Base-by-base conservation (phyloP, 2,797 vertebrate species). In the Aulostomus chinensis region DNA sequence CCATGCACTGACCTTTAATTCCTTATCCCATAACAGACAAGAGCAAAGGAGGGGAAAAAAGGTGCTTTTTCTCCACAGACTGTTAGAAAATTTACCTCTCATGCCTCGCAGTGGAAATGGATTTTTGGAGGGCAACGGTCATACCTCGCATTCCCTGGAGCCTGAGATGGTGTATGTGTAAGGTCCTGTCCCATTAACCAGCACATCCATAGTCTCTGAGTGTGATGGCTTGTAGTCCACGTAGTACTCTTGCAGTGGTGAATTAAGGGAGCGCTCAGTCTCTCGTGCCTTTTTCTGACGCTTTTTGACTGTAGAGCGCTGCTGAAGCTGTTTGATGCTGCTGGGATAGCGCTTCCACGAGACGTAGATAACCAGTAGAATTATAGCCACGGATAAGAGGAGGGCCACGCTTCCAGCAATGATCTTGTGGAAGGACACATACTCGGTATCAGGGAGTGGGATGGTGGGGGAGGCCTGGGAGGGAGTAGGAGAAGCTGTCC, bases 81-180 rank as follows among this genome's bases (percentile, higher is more conserved):
- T 68, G 57, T 83, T 73, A 55, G 68, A 92, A 94, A 90, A 95
- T 96, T 95, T 96, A 96, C 95, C 95, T 96, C 93, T 94, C 93
- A 91, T 93, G 94, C 93, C 93, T 94, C 88, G 93, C 88, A 93
- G 95, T 91, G 92, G 94, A 94, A 94, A 96, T 91, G 92, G 92
- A 76, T 92, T 95, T 95, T 95, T 95, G 93, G 91, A 94, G 93
- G 92, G 81, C 92, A 93, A 91, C 89, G 89, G 93, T 96, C 96
- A 96, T 97, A 98, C 96, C 96, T 98, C 96, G 53, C 96, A 98
- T 94, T 98, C 96, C 92, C 96, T 93, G 91, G 96, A 96, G 94
- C 95, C 96, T 84, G 96, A 96, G 91, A 98, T 96, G 93, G 95
- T 96, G 90, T 97, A 99, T 34, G 95, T 96, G 93, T 96, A 97